These are phyloP conservation scores for Pinna nobilis DNA, from an alignment of 1,140 invertebrate species.

Conservation along the genomic window DNA sequence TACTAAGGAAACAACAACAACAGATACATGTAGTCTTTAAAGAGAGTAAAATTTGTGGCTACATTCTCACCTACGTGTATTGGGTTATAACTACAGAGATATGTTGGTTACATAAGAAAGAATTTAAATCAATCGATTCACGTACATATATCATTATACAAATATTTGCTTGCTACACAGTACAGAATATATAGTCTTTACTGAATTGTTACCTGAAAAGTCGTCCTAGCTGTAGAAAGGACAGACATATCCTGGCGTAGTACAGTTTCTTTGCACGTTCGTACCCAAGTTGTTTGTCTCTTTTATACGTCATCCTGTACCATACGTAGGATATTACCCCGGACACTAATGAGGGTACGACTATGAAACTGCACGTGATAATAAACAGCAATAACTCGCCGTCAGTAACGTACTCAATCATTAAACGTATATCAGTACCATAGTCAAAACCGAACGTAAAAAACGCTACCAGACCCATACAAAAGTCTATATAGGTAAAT, in stretches of 20 bases:
- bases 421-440: slow-evolving; percentile 1
- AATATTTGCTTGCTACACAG: too few relatives aligned
- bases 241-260: not conserved
- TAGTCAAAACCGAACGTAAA: slow-evolving; percentile 14
- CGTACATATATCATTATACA: too few relatives aligned
- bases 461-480: not conserved
- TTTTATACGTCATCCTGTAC: slow-evolving; percentile 11
- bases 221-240: slow-evolving; percentile 15
- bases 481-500: not conserved
- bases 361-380: not conserved
- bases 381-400: not conserved
- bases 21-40: too few relatives aligned
- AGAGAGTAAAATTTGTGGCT: too few relatives aligned
- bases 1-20: too few relatives aligned
- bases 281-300: not conserved
- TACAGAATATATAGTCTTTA: too few relatives aligned
- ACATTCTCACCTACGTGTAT: too few relatives aligned
- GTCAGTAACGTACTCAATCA: not conserved
- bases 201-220: slow-evolving; percentile 17
- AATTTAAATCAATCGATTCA: too few relatives aligned
- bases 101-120: too few relatives aligned
- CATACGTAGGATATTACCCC: slow-evolving; percentile 9
- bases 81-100: too few relatives aligned
- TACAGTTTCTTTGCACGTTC: slow-evolving; percentile 8
- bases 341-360: slow-evolving; percentile 7